Evolutionary conservation across 1,140 invertebrate species (phyloP).

Genomic region (Tyrophagus putrescentiae): DNA sequence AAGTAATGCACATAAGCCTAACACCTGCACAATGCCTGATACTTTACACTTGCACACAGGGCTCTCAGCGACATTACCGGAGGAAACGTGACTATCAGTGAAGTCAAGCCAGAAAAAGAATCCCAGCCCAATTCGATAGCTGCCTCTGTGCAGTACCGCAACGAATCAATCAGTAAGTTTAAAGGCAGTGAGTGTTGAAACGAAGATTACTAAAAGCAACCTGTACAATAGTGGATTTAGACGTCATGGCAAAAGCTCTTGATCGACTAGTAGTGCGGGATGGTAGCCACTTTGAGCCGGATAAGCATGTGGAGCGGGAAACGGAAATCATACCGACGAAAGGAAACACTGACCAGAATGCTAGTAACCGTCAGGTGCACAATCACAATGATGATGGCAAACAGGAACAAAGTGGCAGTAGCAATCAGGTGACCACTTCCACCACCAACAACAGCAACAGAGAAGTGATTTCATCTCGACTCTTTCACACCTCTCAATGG

Average conservation of each 20-base stretch:
- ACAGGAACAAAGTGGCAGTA: no score
- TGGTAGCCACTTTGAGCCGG: no score
- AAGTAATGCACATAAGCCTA: background rate
- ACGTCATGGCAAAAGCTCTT: background rate
- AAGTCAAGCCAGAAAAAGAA: background rate
- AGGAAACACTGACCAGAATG: no score
- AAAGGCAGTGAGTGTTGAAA: background rate
- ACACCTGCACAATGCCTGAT: background rate
- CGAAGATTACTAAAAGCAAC: background rate
- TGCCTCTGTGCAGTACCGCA: background rate
- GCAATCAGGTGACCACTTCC: no score
- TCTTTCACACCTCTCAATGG: background rate
- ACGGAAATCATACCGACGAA: no score
- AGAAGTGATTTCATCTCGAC: no score
- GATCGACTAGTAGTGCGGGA: no score
- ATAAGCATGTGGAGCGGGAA: no score
- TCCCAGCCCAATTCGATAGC: background rate
- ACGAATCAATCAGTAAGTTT: constrained; percentile 14
- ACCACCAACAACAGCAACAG: no score
- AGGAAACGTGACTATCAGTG: constrained; percentile 6
- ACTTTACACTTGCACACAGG: background rate
- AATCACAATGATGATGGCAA: no score
- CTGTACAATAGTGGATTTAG: constrained; percentile 1
- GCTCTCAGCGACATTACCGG: background rate
- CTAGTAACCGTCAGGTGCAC: no score